Percentiles rank a stretch among this genome's conserved stretches.
Conservation (phyloP, 2,888 invertebrate genomes). For the Camponotus fellah region DNA sequence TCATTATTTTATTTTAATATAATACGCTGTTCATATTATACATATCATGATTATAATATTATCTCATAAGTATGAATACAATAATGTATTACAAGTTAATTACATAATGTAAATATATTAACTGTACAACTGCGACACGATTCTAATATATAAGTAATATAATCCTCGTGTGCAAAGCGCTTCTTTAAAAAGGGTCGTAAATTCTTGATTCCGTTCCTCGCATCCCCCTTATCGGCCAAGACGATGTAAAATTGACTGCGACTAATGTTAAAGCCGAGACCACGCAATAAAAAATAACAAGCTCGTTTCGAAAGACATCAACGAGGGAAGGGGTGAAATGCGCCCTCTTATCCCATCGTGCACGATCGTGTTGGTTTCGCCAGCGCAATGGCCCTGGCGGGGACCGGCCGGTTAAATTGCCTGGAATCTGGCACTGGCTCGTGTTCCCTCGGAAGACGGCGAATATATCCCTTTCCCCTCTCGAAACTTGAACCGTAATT, state of each 20-base stretch:
- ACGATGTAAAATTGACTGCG: slow-evolving; percentile 64
- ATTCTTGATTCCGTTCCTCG: slow-evolving; percentile 59
- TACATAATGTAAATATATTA: slow-evolving; percentile 17
- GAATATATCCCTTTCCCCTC: slow-evolving; percentile 8
- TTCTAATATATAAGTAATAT: slow-evolving; percentile 15
- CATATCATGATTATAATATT: not conserved
- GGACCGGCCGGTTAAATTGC: slow-evolving; percentile 77
- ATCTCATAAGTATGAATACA: not conserved
- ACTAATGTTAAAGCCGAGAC: slow-evolving; percentile 66
- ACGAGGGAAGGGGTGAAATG: slow-evolving; percentile 58
- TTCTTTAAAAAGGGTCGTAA: slow-evolving; percentile 56
- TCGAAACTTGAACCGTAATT: slow-evolving; percentile 58
- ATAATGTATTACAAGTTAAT: slow-evolving; percentile 24
- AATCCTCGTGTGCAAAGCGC: slow-evolving; percentile 38
- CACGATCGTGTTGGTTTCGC: slow-evolving; percentile 44
- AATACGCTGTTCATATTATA: not conserved
- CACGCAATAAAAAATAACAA: slow-evolving; percentile 79
- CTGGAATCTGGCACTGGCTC: slow-evolving; percentile 78
- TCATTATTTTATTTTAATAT: not conserved
- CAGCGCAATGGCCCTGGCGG: slow-evolving; percentile 47
- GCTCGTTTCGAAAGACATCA: slow-evolving; percentile 65
- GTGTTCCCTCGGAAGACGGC: slow-evolving; percentile 59
- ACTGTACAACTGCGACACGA: not conserved
- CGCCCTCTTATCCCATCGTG: slow-evolving; percentile 58
- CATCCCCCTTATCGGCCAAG: slow-evolving; percentile 61